Conservation (phyloP, 1,140 invertebrate species). For the Vanessa tameamea region DNA sequence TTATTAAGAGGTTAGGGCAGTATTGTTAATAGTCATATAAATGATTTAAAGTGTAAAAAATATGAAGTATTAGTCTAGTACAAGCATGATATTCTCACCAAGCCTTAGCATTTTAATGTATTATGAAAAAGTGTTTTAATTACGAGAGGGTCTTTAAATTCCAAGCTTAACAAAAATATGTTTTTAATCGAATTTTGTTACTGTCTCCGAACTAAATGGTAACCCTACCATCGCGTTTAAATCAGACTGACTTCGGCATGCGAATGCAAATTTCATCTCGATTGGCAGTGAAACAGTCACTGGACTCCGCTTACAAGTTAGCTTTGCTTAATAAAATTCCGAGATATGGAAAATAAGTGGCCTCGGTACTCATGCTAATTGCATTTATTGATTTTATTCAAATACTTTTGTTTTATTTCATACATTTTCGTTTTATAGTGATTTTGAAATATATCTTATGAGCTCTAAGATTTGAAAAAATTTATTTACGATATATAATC, state of each 20-base stretch:
- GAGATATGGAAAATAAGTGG: slow-evolving; percentile 19
- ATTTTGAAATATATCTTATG: background rate
- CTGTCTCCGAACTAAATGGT: slow-evolving; percentile 1
- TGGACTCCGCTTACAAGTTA: slow-evolving; percentile 15
- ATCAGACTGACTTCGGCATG: slow-evolving; percentile 46
- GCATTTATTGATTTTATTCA: background rate
- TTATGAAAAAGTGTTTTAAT: no score
- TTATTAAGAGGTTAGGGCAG: no score
- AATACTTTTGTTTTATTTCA: background rate
- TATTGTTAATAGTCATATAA: no score
- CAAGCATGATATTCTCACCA: no score
- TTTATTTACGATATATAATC: no score
- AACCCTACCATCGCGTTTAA: slow-evolving; percentile 42
- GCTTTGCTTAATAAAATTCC: slow-evolving; percentile 18
- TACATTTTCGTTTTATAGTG: background rate
- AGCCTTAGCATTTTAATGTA: no score
- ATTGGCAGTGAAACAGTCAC: slow-evolving; percentile 52
- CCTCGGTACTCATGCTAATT: slow-evolving; percentile 17
- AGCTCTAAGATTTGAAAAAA: no score
- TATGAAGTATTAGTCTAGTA: no score
- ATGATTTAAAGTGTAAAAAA: no score
- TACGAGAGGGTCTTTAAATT: background rate
- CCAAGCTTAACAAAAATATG: background rate
- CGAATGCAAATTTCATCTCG: slow-evolving; percentile 67
- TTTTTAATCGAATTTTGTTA: background rate